phyloP scores from a whole-genome alignment of 2,888 invertebrate species.

The Apoda limacodes region DNA sequence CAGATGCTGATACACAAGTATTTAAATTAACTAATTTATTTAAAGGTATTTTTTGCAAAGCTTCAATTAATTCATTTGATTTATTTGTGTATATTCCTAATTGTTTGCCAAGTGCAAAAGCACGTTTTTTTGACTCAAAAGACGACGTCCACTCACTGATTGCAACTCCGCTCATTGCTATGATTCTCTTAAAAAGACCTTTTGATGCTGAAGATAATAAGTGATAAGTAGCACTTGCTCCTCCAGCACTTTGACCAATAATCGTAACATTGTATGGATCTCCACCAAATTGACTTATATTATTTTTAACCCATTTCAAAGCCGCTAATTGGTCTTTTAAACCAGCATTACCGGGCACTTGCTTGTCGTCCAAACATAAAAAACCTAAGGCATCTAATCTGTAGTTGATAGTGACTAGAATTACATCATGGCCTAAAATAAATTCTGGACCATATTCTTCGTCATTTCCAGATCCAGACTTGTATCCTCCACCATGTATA shows the following conservation, averaged over 20 bases:
- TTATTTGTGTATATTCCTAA: conserved; percentile 28
- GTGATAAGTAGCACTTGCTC: conserved; percentile 27
- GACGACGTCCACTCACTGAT: conserved; percentile 66
- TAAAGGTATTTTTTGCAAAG: conserved; percentile 29
- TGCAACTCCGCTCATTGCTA: conserved; percentile 76
- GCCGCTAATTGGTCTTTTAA: conserved; percentile 42
- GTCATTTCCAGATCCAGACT: conserved; percentile 32
- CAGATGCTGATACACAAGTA: conserved; percentile 22
- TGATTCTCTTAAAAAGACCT: conserved; percentile 48
- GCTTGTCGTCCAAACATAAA: conserved; percentile 32
- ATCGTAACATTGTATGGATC: conserved; percentile 35
- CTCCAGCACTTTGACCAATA: conserved; percentile 40
- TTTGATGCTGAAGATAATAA: conserved; percentile 39
- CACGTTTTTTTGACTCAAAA: conserved; percentile 52
- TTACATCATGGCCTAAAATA: conserved; percentile 29
- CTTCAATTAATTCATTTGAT: conserved; percentile 22
- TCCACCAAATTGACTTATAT: conserved; percentile 34
- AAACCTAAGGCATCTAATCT: conserved; percentile 38
- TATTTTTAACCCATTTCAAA: conserved; percentile 32
- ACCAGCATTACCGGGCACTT: conserved; percentile 41
- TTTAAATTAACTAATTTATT: conserved; percentile 25
- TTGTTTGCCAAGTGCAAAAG: conserved; percentile 27
- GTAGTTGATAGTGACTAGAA: conserved; percentile 42
- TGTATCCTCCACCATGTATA: conserved; percentile 37
- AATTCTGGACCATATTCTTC: conserved; percentile 35